A percentile compares a stretch with the other conserved stretches of the same genome.
Conservation (phyloP, 2,797 vertebrate species). For the Mareca penelope region DNA sequence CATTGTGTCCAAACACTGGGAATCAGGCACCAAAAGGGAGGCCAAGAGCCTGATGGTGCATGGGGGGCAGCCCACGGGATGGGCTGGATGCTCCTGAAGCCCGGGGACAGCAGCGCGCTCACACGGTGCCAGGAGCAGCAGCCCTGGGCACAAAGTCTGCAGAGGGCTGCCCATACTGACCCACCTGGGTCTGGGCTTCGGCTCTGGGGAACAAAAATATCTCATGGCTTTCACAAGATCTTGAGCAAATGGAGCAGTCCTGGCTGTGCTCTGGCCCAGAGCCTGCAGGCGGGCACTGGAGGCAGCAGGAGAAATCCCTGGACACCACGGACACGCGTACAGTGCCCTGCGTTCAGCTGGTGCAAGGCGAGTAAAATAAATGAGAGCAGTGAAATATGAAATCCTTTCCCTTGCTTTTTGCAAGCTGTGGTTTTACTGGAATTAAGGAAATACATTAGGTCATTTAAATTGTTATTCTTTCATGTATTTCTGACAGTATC, state of each 20-base stretch:
- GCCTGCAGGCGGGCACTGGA: rapidly evolving
- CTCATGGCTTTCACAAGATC: rapidly evolving
- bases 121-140: too few relatives aligned
- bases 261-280: background rate
- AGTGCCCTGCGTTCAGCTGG: rapidly evolving
- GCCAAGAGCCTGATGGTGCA: too few relatives aligned
- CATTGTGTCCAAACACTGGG: too few relatives aligned
- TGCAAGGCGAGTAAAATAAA: background rate
- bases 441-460: background rate
- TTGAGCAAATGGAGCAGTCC: rapidly evolving
- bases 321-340: too few relatives aligned
- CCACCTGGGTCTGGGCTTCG: background rate
- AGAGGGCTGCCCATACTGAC: too few relatives aligned
- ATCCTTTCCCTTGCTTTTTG: background rate
- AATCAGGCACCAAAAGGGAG: too few relatives aligned
- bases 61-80: too few relatives aligned
- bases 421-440: background rate
- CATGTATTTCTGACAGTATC: background rate
- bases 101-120: too few relatives aligned
- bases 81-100: too few relatives aligned
- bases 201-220: rapidly evolving
- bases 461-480: background rate
- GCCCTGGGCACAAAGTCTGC: too few relatives aligned
- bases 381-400: background rate
- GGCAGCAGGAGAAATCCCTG: background rate